phyloP scores from a whole-genome alignment of 2,113 vertebrate species.

The Mus pahari region DNA sequence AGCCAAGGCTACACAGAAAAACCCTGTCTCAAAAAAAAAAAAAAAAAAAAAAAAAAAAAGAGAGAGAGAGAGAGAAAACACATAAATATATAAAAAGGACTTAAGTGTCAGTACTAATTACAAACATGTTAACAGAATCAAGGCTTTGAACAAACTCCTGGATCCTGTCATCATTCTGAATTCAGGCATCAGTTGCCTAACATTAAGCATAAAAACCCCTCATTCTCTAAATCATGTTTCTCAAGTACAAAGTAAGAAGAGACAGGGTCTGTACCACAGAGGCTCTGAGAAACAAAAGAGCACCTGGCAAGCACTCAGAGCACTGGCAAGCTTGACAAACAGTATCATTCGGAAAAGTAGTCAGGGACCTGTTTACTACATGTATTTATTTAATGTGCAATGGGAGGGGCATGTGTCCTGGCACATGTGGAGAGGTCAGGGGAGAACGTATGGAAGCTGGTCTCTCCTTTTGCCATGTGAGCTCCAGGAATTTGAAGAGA shows the following conservation, averaged over 20 bases:
- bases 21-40: background rate
- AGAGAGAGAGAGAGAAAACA: background rate
- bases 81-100: constrained; percentile 26
- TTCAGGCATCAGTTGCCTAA: background rate
- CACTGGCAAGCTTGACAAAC: background rate
- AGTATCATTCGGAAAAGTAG: constrained; percentile 21
- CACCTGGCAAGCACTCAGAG: background rate
- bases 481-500: background rate
- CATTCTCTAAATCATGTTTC: background rate
- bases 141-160: constrained; percentile 11
- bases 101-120: constrained; percentile 17
- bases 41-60: no score
- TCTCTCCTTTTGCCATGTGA: background rate
- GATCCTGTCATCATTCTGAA: background rate
- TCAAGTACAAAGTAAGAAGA: constrained; percentile 18
- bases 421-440: background rate
- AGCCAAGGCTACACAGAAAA: background rate
- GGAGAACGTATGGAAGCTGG: background rate
- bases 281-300: background rate
- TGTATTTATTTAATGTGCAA: background rate
- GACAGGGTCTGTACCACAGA: background rate
- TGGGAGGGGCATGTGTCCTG: no score
- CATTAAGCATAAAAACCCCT: background rate
- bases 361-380: background rate
- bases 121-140: constrained; percentile 40